Base-by-base conservation (phyloP, 2,888 invertebrate species). In the Heliconius charithonia region DNA sequence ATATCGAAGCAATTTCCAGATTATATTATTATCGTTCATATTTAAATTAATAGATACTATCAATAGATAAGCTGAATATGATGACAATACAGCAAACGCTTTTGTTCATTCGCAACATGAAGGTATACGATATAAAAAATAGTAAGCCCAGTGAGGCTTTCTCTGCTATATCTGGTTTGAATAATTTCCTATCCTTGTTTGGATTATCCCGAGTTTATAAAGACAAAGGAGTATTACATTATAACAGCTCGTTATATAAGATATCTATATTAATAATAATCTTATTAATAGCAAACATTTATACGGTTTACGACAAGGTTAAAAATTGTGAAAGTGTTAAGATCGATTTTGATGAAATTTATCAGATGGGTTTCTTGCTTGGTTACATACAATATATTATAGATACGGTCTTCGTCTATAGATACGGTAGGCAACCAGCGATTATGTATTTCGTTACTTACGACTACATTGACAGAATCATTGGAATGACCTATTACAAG, bases 321-420 rank as follows among this genome's bases (percentile, higher is more conserved):
- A 27, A 45, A 37, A 19, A 12, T 19, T n/a, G 25, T 19, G 37
- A 65, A 12, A n/a, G 62, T 3, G 7, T 22, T 16, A 70, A 66
- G 10, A 10, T 72, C 10, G 76, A 12, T n/a, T 80, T 82, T 51
- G 77, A 62, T n/a, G 81, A 82, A 27, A 69, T 25, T 10, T 51
- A 81, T 27, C 78, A 80, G 62, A 12, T 82, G 6, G 19, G 65
- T 3, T 82, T 79, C 22, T 65, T 82, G n/a, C 59, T 81, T 19
- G 78, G 80, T n/a, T 84, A 79, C 32, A 13, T 81, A 1, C 80
- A 83, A 62, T 84, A 82, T 27, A 63, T 82, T 0, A 70, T 78
- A 12, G 82, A 82, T 73, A 32, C 82, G 4, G 76, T 77, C 22
- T 82, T 81, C 41, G 82, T 84, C 27, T 79, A 78, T 27, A 83